Base-by-base conservation (phyloP, 1,140 invertebrate species). In the Drosophila sturtevanti region DNA sequence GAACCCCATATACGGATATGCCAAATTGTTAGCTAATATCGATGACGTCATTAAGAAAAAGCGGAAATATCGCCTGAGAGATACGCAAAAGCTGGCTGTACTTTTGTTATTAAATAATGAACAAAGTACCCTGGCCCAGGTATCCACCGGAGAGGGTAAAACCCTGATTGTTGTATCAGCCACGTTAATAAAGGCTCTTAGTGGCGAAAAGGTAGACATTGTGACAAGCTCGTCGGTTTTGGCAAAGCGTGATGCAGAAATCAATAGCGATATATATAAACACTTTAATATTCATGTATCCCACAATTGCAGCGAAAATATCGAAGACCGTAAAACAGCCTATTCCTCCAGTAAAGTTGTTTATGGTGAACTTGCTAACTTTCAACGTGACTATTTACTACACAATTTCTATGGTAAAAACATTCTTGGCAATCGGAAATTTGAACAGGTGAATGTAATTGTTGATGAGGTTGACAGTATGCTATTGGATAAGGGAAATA, bases 401-500 rank as follows among this genome's bases (percentile, higher is more conserved):
- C 34, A 55, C n/a, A 41, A 4, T 24, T 64, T 64, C 12, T 64
- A 64, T 38, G 51, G 34, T 0, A 55, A 64, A 24, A 64, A 64
- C 16, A 55, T 64, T 21, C 27, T 60, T 4, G 58, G 58, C 5
- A 18, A 41, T 4, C 77, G 78, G 38, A 67, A 60, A 12, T 89
- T 86, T 59, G 67, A 70, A 1, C 14, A 56, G 27, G 54, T 56
- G 14, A 79, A 77, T 35, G 67, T 91, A 0, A 86, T 92, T 9
- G 62, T 92, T 9, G 92, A 92, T 64, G 92, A 92, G 62, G 91
- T 92, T 5, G 92, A 92, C 48, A 92, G 89, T 27, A 91, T 92
- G 91, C 61, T 92, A 16, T 76, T 92, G 0, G 92, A 92, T 58
- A 91, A 91, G 48, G 91, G 89, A 2, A 81, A 80, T 16, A 85